Conservation (phyloP, 2,113 vertebrate species). For the Rana temporaria region DNA sequence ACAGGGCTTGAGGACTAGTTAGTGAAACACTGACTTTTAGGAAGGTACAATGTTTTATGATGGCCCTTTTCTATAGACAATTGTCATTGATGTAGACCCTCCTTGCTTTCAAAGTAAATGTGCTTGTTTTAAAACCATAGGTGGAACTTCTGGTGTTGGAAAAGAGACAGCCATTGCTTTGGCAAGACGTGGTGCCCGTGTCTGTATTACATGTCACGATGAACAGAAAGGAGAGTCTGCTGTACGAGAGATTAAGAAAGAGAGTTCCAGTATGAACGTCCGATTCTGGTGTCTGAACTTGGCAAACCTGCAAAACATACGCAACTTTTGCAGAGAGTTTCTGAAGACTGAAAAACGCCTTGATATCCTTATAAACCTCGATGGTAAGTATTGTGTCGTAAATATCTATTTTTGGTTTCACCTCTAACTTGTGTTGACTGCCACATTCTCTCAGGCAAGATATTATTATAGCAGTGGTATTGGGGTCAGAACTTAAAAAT, state of each 20-base stretch:
- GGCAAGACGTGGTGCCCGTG: slow-evolving; percentile 74
- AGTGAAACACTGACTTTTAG: too few relatives aligned
- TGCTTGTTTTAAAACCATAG: slow-evolving; percentile 57
- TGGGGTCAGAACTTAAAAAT: too few relatives aligned
- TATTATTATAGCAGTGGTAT: too few relatives aligned
- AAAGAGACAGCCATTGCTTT: slow-evolving; percentile 76
- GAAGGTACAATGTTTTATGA: too few relatives aligned
- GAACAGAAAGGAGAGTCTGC: slow-evolving; percentile 69
- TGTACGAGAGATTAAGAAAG: slow-evolving; percentile 72
- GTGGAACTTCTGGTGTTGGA: slow-evolving; percentile 75
- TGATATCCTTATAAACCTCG: slow-evolving; percentile 78
- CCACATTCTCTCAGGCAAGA: too few relatives aligned
- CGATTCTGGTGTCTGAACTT: slow-evolving; percentile 74
- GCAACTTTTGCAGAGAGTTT: slow-evolving; percentile 73
- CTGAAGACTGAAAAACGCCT: slow-evolving; percentile 76
- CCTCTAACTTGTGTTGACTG: too few relatives aligned
- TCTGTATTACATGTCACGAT: slow-evolving; percentile 75
- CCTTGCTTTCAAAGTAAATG: slow-evolving; percentile 14
- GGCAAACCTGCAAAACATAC: slow-evolving; percentile 73
- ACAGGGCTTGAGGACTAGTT: too few relatives aligned
- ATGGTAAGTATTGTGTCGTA: slow-evolving; percentile 65
- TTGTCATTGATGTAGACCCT: background rate
- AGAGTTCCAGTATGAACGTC: slow-evolving; percentile 72
- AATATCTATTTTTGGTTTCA: too few relatives aligned
- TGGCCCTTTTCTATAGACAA: too few relatives aligned